phyloP scores from a whole-genome alignment of 2,797 vertebrate species.

The Notamacropus eugenii region DNA sequence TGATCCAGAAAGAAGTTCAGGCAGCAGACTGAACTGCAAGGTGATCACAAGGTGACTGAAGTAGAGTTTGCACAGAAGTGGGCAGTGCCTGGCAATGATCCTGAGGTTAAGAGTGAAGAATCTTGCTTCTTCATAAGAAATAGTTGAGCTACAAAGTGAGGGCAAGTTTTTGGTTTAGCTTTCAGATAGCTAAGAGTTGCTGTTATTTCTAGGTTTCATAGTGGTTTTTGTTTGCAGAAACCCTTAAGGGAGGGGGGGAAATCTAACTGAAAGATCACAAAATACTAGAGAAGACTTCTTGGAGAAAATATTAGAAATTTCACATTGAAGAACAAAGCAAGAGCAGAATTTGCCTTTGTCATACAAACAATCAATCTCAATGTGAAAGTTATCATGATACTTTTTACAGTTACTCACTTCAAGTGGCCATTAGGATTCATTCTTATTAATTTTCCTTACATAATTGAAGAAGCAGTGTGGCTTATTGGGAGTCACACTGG shows the following conservation, averaged over 20 bases:
- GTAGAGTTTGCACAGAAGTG: conserved; percentile 4
- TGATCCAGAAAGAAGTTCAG: conserved; percentile 68
- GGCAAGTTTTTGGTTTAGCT: conserved; percentile 33
- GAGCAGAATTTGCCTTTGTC: neutral
- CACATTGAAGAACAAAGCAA: neutral
- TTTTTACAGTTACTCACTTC: neutral
- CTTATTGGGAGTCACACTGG: neutral
- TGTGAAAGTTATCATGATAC: neutral
- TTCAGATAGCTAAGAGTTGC: neutral
- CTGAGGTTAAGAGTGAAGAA: neutral
- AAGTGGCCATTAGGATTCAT: neutral
- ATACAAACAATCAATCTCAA: neutral
- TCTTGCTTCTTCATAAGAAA: neutral
- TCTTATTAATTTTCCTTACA: neutral
- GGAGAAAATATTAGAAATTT: neutral
- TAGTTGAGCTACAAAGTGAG: neutral
- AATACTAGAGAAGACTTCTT: neutral
- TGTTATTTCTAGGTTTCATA: conserved; percentile 14
- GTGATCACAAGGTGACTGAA: conserved; percentile 73
- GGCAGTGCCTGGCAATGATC: neutral
- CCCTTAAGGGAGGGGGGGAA: neutral
- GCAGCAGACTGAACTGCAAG: conserved; percentile 62
- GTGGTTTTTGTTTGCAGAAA: conserved; percentile 21
- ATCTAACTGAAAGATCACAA: neutral
- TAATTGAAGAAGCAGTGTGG: neutral